These are phyloP conservation scores for Premnoplex brunnescens DNA, from an alignment of 2,797 vertebrate genomes.

Conservation along the genomic window DNA sequence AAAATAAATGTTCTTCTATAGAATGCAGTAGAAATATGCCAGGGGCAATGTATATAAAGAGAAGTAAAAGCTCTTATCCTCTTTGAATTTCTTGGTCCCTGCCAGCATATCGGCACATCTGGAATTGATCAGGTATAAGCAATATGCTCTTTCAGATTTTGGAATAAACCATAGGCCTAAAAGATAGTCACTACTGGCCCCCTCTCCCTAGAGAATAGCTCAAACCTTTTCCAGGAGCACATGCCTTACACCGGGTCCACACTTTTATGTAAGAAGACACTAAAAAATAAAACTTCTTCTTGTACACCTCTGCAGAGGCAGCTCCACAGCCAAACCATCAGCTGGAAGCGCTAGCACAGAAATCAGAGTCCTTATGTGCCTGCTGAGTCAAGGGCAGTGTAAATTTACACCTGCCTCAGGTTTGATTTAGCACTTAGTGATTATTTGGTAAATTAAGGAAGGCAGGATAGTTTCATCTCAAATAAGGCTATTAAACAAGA, in stretches of 20 bases:
- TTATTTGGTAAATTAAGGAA: background rate
- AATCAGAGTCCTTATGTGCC: background rate
- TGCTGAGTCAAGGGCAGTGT: background rate
- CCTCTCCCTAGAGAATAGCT: background rate
- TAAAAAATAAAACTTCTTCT: background rate
- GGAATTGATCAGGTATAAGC: background rate
- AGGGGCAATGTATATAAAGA: background rate
- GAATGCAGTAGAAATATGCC: background rate
- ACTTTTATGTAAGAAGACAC: background rate
- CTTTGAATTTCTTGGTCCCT: background rate
- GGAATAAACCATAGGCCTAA: background rate
- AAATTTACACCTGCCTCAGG: background rate
- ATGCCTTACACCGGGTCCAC: background rate
- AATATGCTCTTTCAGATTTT: background rate
- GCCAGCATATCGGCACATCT: background rate
- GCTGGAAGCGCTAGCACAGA: fast-evolving
- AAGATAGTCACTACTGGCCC: background rate
- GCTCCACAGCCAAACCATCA: background rate
- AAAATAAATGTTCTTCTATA: background rate
- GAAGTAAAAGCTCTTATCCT: background rate
- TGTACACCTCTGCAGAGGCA: background rate
- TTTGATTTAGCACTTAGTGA: background rate
- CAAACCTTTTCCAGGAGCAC: background rate
- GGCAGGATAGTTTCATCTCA: background rate
- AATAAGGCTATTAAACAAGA: background rate